These are phyloP conservation scores for Syritta pipiens DNA, from an alignment of 2,888 invertebrate species.

Conservation along the genomic window DNA sequence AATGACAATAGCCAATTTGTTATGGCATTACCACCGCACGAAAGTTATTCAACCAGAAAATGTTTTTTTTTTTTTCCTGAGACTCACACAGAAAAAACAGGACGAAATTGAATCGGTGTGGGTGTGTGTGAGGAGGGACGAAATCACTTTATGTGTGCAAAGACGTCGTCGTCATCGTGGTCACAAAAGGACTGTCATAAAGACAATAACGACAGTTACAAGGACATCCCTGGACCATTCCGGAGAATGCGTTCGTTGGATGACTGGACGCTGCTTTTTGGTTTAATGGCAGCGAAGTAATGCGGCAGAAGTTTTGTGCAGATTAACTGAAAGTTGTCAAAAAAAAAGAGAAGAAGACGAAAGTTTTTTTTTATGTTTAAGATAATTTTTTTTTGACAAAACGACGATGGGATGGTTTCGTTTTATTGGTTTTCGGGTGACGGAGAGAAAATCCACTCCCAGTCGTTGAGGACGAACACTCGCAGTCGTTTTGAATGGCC, in stretches of 20 bases:
- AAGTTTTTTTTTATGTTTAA: conserved; percentile 34
- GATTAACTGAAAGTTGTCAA: conserved; percentile 38
- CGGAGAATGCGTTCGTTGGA: background rate
- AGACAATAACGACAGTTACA: background rate
- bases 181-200: background rate
- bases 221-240: background rate
- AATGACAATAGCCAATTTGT: conserved; percentile 45
- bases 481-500: background rate
- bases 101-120: background rate
- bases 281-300: conserved; percentile 29
- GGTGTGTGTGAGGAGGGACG: conserved; percentile 27
- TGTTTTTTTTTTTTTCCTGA: no score
- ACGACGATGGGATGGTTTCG: conserved; percentile 16
- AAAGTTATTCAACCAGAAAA: conserved; percentile 7
- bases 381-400: conserved; percentile 21
- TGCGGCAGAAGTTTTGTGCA: conserved; percentile 30
- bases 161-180: conserved; percentile 13
- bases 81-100: background rate
- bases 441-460: no score
- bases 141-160: conserved; percentile 38
- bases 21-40: conserved; percentile 54
- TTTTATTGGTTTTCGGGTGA: conserved; percentile 15
- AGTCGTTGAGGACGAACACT: no score
- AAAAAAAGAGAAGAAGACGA: conserved; percentile 1
- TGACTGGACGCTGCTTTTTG: conserved; percentile 16